A percentile compares a stretch with the other conserved stretches of the same genome.
These are phyloP conservation scores for Porites lobata DNA, from an alignment of 92 coral and sea anemone genomes.

Conservation along the genomic window DNA sequence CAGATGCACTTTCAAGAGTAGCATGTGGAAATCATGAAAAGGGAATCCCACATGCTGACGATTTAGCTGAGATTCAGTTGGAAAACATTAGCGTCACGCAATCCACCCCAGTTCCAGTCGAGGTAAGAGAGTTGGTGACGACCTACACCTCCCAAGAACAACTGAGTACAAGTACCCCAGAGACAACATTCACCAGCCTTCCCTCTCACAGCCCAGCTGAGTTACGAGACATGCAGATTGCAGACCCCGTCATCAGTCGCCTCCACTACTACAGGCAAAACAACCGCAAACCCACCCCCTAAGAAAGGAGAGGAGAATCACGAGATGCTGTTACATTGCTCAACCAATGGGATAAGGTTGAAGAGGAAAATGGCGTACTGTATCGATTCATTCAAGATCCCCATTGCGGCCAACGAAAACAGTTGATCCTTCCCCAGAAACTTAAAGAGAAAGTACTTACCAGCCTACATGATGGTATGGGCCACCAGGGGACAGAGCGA, in stretches of 20 bases:
- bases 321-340: constrained; percentile 40
- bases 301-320: constrained; percentile 10
- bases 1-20: constrained; percentile 72
- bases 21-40: constrained; percentile 2
- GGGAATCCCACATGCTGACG: neutral
- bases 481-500: no score
- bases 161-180: neutral
- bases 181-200: neutral
- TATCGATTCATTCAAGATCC: constrained; percentile 56
- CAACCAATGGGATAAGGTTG: constrained; percentile 65
- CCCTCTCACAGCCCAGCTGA: neutral
- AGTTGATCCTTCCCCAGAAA: constrained; percentile 61
- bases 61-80: neutral
- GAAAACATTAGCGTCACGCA: neutral
- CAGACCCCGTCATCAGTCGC: neutral
- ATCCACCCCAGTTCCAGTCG: neutral
- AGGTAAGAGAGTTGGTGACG: neutral
- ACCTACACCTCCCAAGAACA: neutral
- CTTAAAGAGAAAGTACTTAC: no score
- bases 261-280: neutral
- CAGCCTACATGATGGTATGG: no score
- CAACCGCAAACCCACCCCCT: neutral
- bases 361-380: constrained; percentile 51
- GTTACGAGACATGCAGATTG: neutral
- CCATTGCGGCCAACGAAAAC: constrained; percentile 40